Base-by-base conservation (phyloP, 2,797 vertebrate genomes). In the Mus minutoides region DNA sequence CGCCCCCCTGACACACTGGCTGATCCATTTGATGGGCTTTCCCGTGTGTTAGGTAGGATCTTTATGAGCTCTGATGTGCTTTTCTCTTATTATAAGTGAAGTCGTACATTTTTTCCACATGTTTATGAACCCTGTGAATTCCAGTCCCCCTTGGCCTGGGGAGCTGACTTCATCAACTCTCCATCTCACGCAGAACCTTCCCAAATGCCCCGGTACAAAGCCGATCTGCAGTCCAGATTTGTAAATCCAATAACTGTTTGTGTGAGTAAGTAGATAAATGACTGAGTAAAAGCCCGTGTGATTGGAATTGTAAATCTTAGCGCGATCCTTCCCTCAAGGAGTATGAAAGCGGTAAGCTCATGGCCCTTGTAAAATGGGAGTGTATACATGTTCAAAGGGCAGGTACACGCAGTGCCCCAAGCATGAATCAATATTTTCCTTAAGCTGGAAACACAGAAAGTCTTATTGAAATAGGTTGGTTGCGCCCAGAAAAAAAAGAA, bases 261-360 rank as follows among this genome's bases (percentile, higher is more conserved):
- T 85, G 29, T 84, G 89, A 92, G 54, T 73, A 49, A 92, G 31
- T 89, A 91, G 31, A 73, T 94, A 91, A 91, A 83, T 71, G 86
- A 76, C 9, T 73, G 76, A 87, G 67, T 90, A 94, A 80, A 78
- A 92, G 40, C 56, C 90, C 60, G 3, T 62, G 64, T 78, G 86
- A n/a, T 52, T 92, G 67, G 49, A 76, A 46, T 91, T 84, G 75
- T 87, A 96, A 94, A 94, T 94, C 94, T 95, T 92, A 90, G 85
- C 79, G 19, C 49, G 58, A 82, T 77, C 91, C 79, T 96, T 94
- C 92, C 92, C 79, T 94, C 40, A 88, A 94, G 87, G 75, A 93
- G 43, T 76, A 56, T 76, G 80, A 77, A 91, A 79, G 67, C 84
- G 40, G 84, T 89, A 77, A 93, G 79, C 88, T 86, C 64, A 37